Conservation (phyloP, 2,113 vertebrate species). For the Podarcis muralis region DNA sequence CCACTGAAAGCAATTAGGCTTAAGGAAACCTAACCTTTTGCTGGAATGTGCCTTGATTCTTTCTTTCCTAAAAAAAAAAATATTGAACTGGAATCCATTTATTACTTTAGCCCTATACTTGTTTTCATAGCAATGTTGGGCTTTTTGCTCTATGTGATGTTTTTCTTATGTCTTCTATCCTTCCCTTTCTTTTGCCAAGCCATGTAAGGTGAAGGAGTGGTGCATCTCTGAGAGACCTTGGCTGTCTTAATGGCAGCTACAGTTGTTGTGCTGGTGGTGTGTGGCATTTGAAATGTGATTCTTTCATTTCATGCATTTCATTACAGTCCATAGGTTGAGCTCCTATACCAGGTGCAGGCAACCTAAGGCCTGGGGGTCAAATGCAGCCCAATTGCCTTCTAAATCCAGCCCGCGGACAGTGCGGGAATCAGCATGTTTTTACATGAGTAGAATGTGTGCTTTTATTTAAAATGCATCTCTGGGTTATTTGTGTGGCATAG, state of each 20-base stretch:
- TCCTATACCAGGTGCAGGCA: too few relatives aligned
- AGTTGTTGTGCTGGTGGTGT: neutral
- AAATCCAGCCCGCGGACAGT: too few relatives aligned
- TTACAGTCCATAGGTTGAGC: too few relatives aligned
- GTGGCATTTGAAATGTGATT: neutral
- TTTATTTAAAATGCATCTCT: too few relatives aligned
- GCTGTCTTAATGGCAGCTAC: neutral
- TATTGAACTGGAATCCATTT: neutral
- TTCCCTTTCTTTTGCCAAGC: neutral
- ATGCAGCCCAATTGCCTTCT: too few relatives aligned
- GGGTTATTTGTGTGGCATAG: too few relatives aligned
- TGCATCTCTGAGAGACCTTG: neutral
- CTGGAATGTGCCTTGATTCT: neutral
- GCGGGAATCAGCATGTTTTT: too few relatives aligned
- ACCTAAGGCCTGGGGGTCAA: too few relatives aligned
- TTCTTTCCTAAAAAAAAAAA: neutral
- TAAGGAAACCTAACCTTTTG: neutral
- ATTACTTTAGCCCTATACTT: neutral
- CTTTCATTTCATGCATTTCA: neutral
- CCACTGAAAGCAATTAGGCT: neutral
- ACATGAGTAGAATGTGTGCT: too few relatives aligned
- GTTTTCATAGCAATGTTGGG: too few relatives aligned
- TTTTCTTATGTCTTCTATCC: neutral
- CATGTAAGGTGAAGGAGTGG: neutral
- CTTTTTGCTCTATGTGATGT: neutral